Percentiles rank a stretch among this genome's conserved stretches.
These are phyloP conservation scores for Allochrocebus solatus DNA, from an alignment of 2,797 vertebrate genomes.

Conservation along the genomic window DNA sequence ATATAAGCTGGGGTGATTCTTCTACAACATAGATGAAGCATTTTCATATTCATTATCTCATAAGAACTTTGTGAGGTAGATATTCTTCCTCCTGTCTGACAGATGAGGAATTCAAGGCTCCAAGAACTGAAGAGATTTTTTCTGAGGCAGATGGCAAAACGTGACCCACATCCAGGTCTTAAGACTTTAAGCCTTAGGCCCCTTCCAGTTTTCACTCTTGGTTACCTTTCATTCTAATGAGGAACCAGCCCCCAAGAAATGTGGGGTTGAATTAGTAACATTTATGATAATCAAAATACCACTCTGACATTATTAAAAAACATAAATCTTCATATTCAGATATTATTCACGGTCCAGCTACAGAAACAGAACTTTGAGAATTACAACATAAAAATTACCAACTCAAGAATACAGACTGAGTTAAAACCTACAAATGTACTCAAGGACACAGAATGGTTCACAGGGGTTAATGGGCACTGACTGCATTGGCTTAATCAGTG, in stretches of 20 bases:
- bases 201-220: background rate
- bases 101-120: constrained; percentile 23
- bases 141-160: background rate
- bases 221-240: constrained; percentile 4
- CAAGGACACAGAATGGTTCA: background rate
- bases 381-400: background rate
- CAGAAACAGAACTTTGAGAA: constrained; percentile 2
- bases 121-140: background rate
- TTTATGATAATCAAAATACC: background rate
- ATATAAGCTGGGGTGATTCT: background rate
- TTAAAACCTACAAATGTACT: background rate
- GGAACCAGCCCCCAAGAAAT: background rate
- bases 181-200: background rate
- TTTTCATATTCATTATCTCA: background rate
- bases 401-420: background rate
- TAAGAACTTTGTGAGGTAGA: constrained; percentile 23
- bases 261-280: background rate
- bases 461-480: background rate
- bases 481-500: background rate
- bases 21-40: background rate
- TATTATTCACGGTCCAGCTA: background rate
- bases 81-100: background rate
- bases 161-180: background rate
- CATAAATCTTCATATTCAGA: background rate
- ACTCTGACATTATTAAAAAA: constrained; percentile 19